Evolutionary conservation across 2,797 vertebrate genomes (phyloP), one percentile per base, ranked within the genome.

Genomic region (Micromesistius poutassou): DNA sequence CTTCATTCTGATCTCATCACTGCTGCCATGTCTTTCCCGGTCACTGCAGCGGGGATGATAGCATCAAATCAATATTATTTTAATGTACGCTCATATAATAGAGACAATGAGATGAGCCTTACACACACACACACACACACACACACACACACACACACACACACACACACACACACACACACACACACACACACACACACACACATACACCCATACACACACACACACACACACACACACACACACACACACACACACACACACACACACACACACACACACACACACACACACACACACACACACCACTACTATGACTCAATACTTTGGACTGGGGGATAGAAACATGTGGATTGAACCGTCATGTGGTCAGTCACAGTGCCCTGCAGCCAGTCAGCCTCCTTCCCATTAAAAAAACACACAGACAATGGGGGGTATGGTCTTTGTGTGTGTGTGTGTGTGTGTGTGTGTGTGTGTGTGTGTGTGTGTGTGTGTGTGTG

Each of bases 31-130:
- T 13, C n/a, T 30, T 30, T 30, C 25, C 28, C n/a, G 8, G 7
- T 5, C 50, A n/a, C 19, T 55, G 50, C 4, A 3, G 50, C 16
- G 16, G 50, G 22, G 50, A 22, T 55, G 19, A 55, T 55, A 55
- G 50, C 50, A 55, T 55, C 66, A 6, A 70, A 70, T 91, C 90
- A 75, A 88, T 85, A 75, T 14, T 38, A 62, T 77, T 85, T 87
- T 81, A 84, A 91, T 90, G 82, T 66, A 82, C 75, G 80, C 73
- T 81, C 79, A 87, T 80, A 85, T 85, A 79, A 73, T 55, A 55
- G 19, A 19, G 16, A 76, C 36, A 68, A 31, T 71, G 70, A 30
- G 25, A 30, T 40, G 75, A 78, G 74, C 3, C 25, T 77, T 71
- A 46, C 75, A 81, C 50, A 22, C 0, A 10, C 36, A 1, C 9